These are phyloP conservation scores for Chirona hameri DNA, from an alignment of 2,888 invertebrate species.

Conservation along the genomic window DNA sequence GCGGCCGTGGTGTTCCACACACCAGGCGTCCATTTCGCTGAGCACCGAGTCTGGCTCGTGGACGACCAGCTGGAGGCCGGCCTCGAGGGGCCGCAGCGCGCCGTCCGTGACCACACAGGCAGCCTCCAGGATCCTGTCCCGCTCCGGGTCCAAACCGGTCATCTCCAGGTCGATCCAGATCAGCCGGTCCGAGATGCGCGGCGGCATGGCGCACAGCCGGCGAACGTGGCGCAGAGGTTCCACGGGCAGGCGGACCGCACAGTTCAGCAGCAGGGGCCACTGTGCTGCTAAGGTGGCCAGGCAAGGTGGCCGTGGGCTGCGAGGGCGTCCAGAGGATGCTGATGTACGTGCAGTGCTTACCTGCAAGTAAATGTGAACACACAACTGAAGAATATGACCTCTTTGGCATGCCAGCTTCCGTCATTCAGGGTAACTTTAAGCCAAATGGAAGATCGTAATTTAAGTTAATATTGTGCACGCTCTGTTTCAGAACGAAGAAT, in stretches of 20 bases:
- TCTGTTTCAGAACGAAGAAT: too few species aligned
- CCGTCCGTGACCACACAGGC: conserved; percentile 83
- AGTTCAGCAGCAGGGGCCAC: too few species aligned
- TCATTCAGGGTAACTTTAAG: too few species aligned
- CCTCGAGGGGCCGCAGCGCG: conserved; percentile 68
- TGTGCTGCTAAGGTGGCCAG: too few species aligned
- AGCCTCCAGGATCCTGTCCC: conserved; percentile 79
- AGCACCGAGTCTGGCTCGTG: conserved; percentile 70
- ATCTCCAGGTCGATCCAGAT: conserved; percentile 56
- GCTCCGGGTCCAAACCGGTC: conserved; percentile 78
- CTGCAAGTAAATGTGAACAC: too few species aligned
- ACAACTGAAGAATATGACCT: too few species aligned
- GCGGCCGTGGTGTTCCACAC: conserved; percentile 71
- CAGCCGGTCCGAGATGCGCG: conserved; percentile 23
- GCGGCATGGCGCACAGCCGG: not conserved
- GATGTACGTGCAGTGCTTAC: too few species aligned
- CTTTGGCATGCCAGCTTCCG: too few species aligned
- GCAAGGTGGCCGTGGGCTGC: too few species aligned
- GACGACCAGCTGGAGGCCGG: conserved; percentile 71
- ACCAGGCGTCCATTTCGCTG: conserved; percentile 79
- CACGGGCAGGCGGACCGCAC: not conserved
- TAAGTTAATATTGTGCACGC: too few species aligned
- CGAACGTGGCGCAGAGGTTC: not conserved
- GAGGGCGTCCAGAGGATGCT: too few species aligned
- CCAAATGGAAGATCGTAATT: too few species aligned